Conservation (phyloP, 2,888 invertebrate genomes). For the Lasius fuliginosus region DNA sequence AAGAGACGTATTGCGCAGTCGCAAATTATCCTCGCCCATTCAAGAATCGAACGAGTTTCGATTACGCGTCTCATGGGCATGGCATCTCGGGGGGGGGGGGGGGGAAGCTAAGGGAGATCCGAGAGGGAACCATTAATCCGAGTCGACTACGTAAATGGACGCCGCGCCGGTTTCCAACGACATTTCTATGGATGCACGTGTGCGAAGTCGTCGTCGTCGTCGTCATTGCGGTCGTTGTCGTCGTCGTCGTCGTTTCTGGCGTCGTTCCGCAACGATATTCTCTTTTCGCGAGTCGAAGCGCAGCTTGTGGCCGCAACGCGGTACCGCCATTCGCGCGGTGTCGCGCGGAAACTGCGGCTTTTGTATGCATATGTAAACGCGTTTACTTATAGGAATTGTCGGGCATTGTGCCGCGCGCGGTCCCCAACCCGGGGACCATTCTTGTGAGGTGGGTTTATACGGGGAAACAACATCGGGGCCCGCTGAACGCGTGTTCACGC, state of each 20-base stretch:
- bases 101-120: conserved; percentile 36
- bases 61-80: conserved; percentile 52
- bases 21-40: conserved; percentile 70
- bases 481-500: conserved; percentile 47
- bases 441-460: conserved; percentile 59
- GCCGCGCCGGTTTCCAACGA: conserved; percentile 63
- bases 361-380: conserved; percentile 82
- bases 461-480: conserved; percentile 60
- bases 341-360: conserved; percentile 74
- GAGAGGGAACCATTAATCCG: conserved; percentile 73
- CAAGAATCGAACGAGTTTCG: conserved; percentile 66
- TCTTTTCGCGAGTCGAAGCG: conserved; percentile 79
- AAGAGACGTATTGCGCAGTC: conserved; percentile 54
- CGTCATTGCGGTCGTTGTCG: conserved; percentile 23
- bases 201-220: conserved; percentile 24
- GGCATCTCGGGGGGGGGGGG: conserved; percentile 65
- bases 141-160: conserved; percentile 66
- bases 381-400: conserved; percentile 77
- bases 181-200: conserved; percentile 77
- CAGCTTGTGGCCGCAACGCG: conserved; percentile 63
- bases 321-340: conserved; percentile 69
- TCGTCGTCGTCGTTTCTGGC: conserved; percentile 30
- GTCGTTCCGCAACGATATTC: conserved; percentile 65
- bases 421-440: conserved; percentile 67
- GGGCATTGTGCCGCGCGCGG: conserved; percentile 74